These are phyloP conservation scores for Sebastes itinus DNA, from an alignment of 2,797 vertebrate genomes.

Conservation along the genomic window DNA sequence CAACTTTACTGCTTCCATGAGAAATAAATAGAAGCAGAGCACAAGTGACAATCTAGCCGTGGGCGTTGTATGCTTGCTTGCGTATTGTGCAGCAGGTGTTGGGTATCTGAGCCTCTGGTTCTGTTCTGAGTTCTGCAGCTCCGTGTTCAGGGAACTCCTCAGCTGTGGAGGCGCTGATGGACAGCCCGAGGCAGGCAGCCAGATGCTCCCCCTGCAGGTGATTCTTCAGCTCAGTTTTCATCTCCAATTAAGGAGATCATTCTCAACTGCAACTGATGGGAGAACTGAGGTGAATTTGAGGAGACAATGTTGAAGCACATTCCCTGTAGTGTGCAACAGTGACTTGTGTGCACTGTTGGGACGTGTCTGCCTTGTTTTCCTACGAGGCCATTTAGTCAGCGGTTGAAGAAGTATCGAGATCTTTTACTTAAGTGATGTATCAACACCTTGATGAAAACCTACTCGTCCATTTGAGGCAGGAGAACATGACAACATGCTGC, in stretches of 20 bases:
- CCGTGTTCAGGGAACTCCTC: slow-evolving; percentile 26
- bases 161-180: slow-evolving; percentile 36
- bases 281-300: slow-evolving; percentile 13
- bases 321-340: neutral
- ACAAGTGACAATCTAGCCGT: slow-evolving; percentile 26
- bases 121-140: slow-evolving; percentile 18
- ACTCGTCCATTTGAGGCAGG: neutral
- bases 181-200: slow-evolving; percentile 35
- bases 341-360: neutral
- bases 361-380: neutral
- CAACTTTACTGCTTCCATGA: slow-evolving; percentile 14
- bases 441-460: neutral
- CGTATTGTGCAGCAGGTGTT: slow-evolving; percentile 47
- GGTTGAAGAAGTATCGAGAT: neutral
- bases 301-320: neutral
- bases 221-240: slow-evolving; percentile 31
- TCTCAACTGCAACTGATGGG: slow-evolving; percentile 10
- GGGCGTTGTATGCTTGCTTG: neutral
- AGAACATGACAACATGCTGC: neutral
- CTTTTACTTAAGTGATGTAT: neutral
- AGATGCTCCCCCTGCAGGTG: slow-evolving; percentile 61
- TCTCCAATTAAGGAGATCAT: slow-evolving; percentile 44
- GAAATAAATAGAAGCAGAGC: slow-evolving; percentile 14
- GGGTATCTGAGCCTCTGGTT: slow-evolving; percentile 13
- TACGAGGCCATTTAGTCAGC: neutral